These are phyloP conservation scores for Tadarida brasiliensis DNA, from an alignment of 2,797 vertebrate genomes.

Conservation along the genomic window DNA sequence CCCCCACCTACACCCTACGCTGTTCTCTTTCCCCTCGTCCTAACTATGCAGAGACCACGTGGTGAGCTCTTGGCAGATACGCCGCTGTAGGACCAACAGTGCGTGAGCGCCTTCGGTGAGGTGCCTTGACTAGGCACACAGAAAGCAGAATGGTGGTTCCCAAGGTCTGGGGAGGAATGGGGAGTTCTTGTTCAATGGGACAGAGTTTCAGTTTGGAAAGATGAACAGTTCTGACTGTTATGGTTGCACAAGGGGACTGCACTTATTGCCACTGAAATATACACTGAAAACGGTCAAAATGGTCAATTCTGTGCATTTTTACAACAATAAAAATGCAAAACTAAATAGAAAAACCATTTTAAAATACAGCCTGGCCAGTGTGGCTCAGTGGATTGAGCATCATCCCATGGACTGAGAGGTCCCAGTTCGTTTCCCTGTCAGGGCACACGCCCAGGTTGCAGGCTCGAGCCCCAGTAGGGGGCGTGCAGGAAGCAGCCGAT, in stretches of 20 bases:
- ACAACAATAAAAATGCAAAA: background rate
- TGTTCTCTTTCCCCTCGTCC: background rate
- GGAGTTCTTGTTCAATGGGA: background rate
- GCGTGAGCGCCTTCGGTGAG: rapidly evolving
- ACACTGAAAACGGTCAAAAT: background rate
- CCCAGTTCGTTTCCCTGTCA: too few relatives aligned
- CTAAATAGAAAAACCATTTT: background rate
- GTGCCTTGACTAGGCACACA: rapidly evolving
- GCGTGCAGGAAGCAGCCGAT: too few relatives aligned
- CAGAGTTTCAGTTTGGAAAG: background rate
- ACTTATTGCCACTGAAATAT: background rate
- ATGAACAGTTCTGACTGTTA: background rate
- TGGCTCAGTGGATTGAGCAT: too few relatives aligned
- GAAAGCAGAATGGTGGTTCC: background rate
- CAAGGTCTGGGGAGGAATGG: background rate
- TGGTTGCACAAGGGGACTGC: rapidly evolving
- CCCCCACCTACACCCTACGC: background rate
- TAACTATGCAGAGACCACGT: background rate
- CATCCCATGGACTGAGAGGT: too few relatives aligned
- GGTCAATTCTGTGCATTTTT: background rate
- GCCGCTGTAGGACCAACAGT: background rate
- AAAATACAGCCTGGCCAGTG: too few relatives aligned
- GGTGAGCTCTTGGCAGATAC: background rate
- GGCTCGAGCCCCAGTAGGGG: too few relatives aligned
- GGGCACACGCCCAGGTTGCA: too few relatives aligned